Evolutionary conservation across 1,140 invertebrate species (phyloP).

Genomic region (Platorchestia sp.): DNA sequence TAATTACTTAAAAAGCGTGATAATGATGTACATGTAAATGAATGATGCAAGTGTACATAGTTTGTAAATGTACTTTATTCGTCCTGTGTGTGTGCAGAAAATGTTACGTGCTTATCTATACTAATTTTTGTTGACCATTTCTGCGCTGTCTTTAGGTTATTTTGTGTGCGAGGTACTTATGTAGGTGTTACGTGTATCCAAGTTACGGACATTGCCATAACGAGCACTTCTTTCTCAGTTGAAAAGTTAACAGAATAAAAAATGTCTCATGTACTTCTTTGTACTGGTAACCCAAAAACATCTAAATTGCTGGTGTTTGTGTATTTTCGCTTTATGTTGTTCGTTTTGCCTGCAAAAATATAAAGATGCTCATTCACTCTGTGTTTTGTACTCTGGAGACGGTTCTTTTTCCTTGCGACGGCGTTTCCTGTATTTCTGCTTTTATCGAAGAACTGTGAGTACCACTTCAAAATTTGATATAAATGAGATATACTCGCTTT

Average conservation of each 20-base stretch:
- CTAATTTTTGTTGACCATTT: neutral
- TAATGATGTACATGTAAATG: conserved; percentile 28
- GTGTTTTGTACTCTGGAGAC: neutral
- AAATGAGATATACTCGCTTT: neutral
- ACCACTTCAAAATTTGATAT: neutral
- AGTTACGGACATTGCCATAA: neutral
- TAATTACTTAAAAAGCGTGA: neutral
- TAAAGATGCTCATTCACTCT: neutral
- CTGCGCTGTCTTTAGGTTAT: neutral
- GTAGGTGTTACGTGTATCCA: neutral
- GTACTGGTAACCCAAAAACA: no score
- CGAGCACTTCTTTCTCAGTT: neutral
- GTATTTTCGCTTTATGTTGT: neutral
- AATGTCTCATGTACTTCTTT: no score
- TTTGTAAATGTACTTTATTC: conserved; percentile 32
- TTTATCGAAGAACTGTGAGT: neutral
- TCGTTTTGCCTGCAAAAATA: neutral
- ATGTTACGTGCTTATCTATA: conserved; percentile 22
- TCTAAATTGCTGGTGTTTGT: neutral
- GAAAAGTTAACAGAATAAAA: neutral
- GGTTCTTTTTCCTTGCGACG: neutral
- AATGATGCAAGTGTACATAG: neutral
- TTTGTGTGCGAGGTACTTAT: neutral
- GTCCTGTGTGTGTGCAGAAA: neutral
- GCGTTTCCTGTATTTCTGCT: neutral